Base-by-base conservation (phyloP, 2,113 vertebrate species). In the Ciconia boyciana region DNA sequence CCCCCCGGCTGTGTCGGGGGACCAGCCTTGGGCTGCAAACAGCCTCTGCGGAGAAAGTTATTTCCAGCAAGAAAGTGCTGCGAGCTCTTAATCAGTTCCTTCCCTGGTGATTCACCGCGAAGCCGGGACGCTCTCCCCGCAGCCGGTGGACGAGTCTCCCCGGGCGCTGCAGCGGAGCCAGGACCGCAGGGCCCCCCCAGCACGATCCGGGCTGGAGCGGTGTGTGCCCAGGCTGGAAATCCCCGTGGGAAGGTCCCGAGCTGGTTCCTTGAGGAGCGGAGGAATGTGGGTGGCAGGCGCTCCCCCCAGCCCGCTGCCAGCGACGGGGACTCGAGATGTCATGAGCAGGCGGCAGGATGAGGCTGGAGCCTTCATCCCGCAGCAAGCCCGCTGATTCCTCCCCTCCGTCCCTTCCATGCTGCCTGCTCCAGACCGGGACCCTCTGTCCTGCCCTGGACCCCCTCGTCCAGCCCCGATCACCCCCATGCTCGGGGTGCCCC, bases 141-240 rank as follows among this genome's bases (percentile, higher is more conserved):
- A 39, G 51, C 83, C 11, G 5, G 41, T 21, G 39, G 25, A 22
- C 7, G 10, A 66, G 54, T 10, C 49, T 55, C 55, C 34, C 18
- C 6, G 36, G 29, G 76, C 3, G 8, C 62, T 57, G 81, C 54
- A 43, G 44, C 14, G 10, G 61, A 48, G 61, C 78, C 54, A 83
- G 87, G 74, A 46, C 55, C 24, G 8, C 10, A 8, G 11, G 9
- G 7, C 13, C 2, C 15, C 15, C 28, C 29, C 49, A 16, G 80
- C 76, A 41, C 3, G 1, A 46, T 49, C 46, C 7, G 11, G 65
- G 39, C 48, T 8, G 32, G 31, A 75, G 77, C 28, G 1, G 11
- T 74, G 93, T 61, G 83, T 91, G 95, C 95, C 94, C 92, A 74
- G 60, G 64, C 93, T 97, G 95, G 96, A 97, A 97, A 97, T 93